Evolutionary conservation across 2,113 vertebrate species (phyloP).

Genomic region (Heliornis fulica): DNA sequence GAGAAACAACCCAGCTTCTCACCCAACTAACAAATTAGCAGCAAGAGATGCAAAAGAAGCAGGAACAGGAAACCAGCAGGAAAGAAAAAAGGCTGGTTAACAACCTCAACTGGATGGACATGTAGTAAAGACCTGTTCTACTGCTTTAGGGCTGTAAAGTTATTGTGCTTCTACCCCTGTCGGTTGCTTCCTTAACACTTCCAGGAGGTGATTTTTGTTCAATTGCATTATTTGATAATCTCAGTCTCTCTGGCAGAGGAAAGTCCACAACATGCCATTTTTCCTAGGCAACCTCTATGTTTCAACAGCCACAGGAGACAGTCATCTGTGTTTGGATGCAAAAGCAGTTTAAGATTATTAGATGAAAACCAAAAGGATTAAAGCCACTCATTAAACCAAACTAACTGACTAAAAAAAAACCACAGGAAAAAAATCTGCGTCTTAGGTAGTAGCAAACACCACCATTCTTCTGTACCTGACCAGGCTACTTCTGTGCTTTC

Average conservation of each 20-base stretch:
- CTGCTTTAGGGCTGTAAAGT: background rate
- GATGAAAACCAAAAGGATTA: background rate
- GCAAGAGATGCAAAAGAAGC: background rate
- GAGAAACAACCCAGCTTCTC: background rate
- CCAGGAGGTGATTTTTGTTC: background rate
- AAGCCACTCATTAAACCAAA: background rate
- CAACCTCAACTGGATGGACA: fast-evolving
- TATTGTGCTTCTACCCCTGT: background rate
- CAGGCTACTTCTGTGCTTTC: background rate
- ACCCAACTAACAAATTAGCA: background rate
- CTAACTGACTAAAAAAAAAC: background rate
- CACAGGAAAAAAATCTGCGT: background rate
- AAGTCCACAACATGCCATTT: background rate
- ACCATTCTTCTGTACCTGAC: background rate
- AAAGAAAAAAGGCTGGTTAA: background rate
- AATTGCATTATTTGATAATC: background rate
- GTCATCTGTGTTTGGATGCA: background rate
- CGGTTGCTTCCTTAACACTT: background rate
- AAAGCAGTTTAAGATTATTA: background rate
- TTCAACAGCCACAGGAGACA: background rate
- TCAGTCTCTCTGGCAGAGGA: background rate
- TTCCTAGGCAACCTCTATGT: background rate
- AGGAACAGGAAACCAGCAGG: background rate
- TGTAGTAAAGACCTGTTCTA: background rate
- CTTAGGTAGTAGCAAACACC: background rate